These are phyloP conservation scores for Automeris io DNA, from an alignment of 2,888 invertebrate species.

Conservation along the genomic window DNA sequence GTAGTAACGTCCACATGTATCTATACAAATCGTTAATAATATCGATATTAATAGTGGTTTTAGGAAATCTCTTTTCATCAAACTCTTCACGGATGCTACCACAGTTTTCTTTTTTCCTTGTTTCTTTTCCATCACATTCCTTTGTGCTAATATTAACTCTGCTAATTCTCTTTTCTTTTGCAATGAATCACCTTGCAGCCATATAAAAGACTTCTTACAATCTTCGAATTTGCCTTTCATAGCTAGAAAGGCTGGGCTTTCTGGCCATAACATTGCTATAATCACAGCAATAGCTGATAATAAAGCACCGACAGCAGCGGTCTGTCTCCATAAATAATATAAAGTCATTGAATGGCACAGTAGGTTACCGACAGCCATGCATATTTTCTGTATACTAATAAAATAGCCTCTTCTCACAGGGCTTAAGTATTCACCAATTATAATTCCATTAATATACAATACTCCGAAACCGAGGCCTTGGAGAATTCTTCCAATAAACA, in stretches of 20 bases:
- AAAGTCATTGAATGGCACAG: constrained; percentile 30
- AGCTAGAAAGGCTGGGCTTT: constrained; percentile 37
- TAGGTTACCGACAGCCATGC: constrained; percentile 24
- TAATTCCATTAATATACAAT: constrained; percentile 25
- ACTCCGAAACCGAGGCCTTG: constrained; percentile 33
- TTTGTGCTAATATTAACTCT: constrained; percentile 21
- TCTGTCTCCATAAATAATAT: constrained; percentile 32
- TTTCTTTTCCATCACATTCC: constrained; percentile 10
- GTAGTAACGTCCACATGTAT: constrained; percentile 33
- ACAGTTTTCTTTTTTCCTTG: constrained; percentile 2
- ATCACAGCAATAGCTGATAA: constrained; percentile 16
- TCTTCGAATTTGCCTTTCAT: constrained; percentile 32
- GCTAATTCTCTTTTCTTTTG: constrained; percentile 26
- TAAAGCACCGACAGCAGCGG: constrained; percentile 20
- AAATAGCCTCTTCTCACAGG: constrained; percentile 35
- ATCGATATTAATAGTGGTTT: constrained; percentile 26
- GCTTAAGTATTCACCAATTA: constrained; percentile 33
- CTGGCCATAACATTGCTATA: constrained; percentile 32
- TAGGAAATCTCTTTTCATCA: constrained; percentile 27
- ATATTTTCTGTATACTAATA: constrained; percentile 26
- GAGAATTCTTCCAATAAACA: constrained; percentile 28
- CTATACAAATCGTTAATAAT: constrained; percentile 27
- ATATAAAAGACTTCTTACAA: constrained; percentile 28
- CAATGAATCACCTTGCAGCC: constrained; percentile 26
- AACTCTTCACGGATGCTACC: constrained; percentile 5